phyloP scores from a whole-genome alignment of 92 coral and sea anemone species.

The Hydrozoanthus gracilis region DNA sequence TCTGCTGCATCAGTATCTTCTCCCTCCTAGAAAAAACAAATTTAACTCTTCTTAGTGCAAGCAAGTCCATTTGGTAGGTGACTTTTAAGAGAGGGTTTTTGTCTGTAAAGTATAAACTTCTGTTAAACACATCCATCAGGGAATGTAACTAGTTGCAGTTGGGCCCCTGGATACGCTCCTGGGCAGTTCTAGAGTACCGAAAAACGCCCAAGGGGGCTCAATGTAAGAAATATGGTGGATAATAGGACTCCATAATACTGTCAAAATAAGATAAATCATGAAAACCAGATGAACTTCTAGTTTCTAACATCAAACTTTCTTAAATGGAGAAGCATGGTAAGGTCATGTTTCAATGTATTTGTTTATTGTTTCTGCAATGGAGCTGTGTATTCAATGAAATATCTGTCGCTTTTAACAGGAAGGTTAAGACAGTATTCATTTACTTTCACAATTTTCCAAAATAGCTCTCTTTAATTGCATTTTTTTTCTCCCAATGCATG shows the following conservation, averaged over 20 bases:
- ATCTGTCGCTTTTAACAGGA: not conserved
- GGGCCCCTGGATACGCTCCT: not conserved
- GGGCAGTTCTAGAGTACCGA: not conserved
- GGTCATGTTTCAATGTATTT: not conserved
- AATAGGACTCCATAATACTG: not conserved
- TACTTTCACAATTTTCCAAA: slow-evolving; percentile 1
- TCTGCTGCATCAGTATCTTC: slow-evolving; percentile 8
- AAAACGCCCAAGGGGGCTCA: not conserved
- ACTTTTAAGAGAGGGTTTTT: not conserved
- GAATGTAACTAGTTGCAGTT: not conserved
- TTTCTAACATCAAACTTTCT: no score
- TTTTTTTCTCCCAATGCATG: slow-evolving; percentile 12
- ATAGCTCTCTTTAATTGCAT: slow-evolving; percentile 5
- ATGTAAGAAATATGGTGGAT: not conserved
- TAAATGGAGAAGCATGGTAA: not conserved
- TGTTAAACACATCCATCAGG: not conserved
- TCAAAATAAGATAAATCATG: not conserved
- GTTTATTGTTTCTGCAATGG: not conserved
- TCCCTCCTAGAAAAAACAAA: slow-evolving; percentile 28
- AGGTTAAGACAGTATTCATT: not conserved
- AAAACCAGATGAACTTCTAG: not conserved
- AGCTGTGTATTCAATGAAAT: not conserved
- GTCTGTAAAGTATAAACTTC: not conserved
- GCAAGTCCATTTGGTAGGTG: not conserved
- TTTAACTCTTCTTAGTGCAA: slow-evolving; percentile 15